phyloP scores from a whole-genome alignment of 2,113 vertebrate genomes.

The Burhinus oedicnemus region DNA sequence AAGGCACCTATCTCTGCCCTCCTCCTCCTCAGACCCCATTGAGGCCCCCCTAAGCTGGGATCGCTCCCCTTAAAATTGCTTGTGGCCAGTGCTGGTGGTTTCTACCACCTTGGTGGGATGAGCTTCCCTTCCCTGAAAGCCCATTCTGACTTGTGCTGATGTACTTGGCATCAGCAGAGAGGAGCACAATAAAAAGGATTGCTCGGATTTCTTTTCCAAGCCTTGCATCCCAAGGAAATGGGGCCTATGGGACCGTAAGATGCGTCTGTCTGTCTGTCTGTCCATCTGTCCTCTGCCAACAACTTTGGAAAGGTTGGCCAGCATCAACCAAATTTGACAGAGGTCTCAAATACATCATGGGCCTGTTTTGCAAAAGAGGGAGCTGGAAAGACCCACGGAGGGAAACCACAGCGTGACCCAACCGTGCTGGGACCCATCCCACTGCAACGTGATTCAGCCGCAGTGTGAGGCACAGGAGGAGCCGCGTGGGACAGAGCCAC shows the following conservation, averaged over 20 bases:
- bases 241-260: background rate
- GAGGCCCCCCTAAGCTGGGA: background rate
- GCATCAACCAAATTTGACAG: background rate
- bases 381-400: background rate
- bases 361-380: background rate
- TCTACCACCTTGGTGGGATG: background rate
- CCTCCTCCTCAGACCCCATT: background rate
- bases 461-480: background rate
- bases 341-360: background rate
- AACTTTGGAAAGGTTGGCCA: background rate
- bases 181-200: background rate
- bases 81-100: background rate
- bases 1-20: background rate
- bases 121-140: background rate
- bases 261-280: rapidly evolving
- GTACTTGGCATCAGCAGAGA: background rate
- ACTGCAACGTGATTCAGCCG: rapidly evolving
- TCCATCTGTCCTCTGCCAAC: background rate
- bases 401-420: background rate
- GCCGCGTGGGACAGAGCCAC: background rate
- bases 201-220: background rate
- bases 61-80: background rate
- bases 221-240: background rate
- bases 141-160: rapidly evolving
- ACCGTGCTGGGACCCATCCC: background rate